A percentile compares a stretch with the other conserved stretches of the same genome.
These are phyloP conservation scores for Setophaga coronata DNA, from an alignment of 2,113 vertebrate species.

Conservation along the genomic window DNA sequence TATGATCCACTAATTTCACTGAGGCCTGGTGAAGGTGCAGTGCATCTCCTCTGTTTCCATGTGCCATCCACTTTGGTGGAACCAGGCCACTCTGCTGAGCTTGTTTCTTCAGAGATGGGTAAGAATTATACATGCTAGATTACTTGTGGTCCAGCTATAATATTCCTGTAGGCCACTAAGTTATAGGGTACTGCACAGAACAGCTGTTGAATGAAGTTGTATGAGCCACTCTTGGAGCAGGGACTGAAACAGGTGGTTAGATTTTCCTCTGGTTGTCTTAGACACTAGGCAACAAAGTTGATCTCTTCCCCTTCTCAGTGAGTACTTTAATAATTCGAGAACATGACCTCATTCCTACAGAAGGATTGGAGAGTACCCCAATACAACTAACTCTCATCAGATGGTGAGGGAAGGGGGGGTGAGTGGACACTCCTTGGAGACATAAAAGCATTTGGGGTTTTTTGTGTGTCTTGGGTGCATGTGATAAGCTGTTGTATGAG, in stretches of 20 bases:
- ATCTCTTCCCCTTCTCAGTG: background rate
- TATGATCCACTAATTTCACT: background rate
- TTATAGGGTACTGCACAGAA: background rate
- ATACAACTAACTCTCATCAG: background rate
- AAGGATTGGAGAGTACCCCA: background rate
- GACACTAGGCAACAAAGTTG: background rate
- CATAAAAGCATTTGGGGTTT: background rate
- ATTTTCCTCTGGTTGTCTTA: background rate
- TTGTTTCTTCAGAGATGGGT: background rate
- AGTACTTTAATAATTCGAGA: background rate
- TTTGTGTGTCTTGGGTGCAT: background rate
- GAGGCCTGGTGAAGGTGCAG: background rate
- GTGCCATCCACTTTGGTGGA: background rate
- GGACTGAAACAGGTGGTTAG: background rate
- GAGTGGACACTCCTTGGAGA: background rate
- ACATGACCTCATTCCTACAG: background rate
- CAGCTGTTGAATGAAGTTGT: background rate
- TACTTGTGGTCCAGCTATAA: background rate
- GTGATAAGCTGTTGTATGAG: background rate
- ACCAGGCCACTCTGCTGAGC: background rate
- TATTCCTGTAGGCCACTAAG: background rate
- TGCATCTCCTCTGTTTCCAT: background rate
- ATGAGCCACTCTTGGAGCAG: background rate
- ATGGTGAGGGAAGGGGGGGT: background rate
- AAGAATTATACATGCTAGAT: background rate